Conservation (phyloP, 2,888 invertebrate species). For the Habroteleia sp. region DNA sequence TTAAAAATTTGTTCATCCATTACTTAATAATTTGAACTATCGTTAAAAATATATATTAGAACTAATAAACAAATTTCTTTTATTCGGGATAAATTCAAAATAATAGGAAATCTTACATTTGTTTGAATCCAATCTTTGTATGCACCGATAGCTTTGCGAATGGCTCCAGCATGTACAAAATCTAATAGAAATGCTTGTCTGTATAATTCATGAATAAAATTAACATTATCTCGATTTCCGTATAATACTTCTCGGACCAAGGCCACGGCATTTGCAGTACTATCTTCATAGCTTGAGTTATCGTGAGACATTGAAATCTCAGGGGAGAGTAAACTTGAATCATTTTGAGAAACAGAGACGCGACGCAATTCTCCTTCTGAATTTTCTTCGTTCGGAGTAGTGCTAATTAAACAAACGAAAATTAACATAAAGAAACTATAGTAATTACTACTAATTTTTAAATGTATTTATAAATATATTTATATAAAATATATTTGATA, state of each 20-base stretch:
- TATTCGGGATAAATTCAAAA: no score
- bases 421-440: no score
- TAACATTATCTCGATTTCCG: constrained; percentile 93
- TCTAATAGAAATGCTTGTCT: constrained; percentile 95
- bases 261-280: constrained; percentile 82
- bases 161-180: constrained; percentile 93
- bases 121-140: constrained; percentile 98
- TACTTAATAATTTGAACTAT: neutral
- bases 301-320: constrained; percentile 73
- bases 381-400: constrained; percentile 80
- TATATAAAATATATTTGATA: no score
- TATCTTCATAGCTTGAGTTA: constrained; percentile 75
- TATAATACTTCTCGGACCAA: constrained; percentile 94
- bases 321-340: constrained; percentile 74
- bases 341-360: constrained; percentile 79
- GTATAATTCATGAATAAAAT: constrained; percentile 96
- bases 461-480: no score
- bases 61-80: no score
- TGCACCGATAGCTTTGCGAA: constrained; percentile 93
- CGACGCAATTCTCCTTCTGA: constrained; percentile 79
- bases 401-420: no score
- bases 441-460: no score
- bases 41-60: no score
- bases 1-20: no score
- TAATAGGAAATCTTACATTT: constrained; percentile 85